Evolutionary conservation across 2,888 invertebrate genomes (phyloP), one percentile per base, ranked within the genome.

Genomic region (Proisotoma minuta): DNA sequence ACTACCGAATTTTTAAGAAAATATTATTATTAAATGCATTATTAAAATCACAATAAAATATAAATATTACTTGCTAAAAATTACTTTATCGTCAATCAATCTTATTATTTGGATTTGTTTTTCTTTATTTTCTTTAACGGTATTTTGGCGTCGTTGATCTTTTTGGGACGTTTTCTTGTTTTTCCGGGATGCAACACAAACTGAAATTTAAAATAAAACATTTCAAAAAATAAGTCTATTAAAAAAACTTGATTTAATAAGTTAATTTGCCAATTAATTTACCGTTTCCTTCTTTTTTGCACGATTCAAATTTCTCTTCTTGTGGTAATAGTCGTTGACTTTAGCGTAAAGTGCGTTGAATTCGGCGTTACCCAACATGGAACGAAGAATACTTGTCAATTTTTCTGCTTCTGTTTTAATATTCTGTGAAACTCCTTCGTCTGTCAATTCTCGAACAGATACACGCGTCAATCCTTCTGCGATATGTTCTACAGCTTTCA

Each of bases 231-330:
- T 24, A n/a, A 39, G 29, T 22, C 28, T 20, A 40, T 23, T 40
- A 20, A 56, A 39, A 34, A 28, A 47, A n/a, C 12, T 47, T 5
- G 5, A 8, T n/a, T n/a, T 18, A 12, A 47, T 20, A 28, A 52
- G 4, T 26, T n/a, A 52, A n/a, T 3, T 5, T 20, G 18, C 28
- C 12, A 49, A 51, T 29, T 49, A 39, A 34, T 49, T 65, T 60
- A 69, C 69, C 26, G n/a, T 54, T 69, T 69, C 69, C 40, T 69
- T 69, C 65, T 69, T 69, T 49, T 69, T 69, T 10, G 69, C 69
- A 28, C 64, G 50, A 40, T 69, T 69, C 12, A 64, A 47, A 58
- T 69, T 66, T 15, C 69, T 49, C 50, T 69, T 69, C 23, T 62
- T 57, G 40, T 66, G 59, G 24, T 64, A 64, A 18, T 59, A 66